Percentiles rank a stretch among this genome's conserved stretches.
These are phyloP conservation scores for Sylvietta virens DNA, from an alignment of 2,113 vertebrate genomes.

Conservation along the genomic window DNA sequence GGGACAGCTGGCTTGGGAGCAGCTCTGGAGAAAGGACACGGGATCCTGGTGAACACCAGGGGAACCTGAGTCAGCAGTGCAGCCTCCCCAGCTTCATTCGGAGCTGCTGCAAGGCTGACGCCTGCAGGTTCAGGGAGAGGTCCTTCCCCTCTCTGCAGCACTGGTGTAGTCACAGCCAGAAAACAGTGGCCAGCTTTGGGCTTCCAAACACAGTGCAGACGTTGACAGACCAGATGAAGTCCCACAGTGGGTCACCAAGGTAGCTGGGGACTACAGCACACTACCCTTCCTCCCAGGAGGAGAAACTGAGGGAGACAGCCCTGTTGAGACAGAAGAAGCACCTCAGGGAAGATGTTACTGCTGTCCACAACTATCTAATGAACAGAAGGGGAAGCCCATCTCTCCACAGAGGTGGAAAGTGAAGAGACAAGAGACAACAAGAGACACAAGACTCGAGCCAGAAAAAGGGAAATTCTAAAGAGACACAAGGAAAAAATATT, in stretches of 20 bases:
- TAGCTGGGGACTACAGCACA: not conserved
- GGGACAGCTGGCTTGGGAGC: not conserved
- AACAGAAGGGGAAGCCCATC: not conserved
- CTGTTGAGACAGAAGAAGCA: not conserved
- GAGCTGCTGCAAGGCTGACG: not conserved
- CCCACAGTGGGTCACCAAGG: not conserved
- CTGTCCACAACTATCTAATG: not conserved
- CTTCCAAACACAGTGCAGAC: not conserved
- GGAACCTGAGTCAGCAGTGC: not conserved
- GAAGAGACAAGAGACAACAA: not conserved
- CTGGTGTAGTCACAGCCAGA: not conserved
- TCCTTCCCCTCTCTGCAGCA: not conserved
- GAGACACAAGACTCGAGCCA: not conserved
- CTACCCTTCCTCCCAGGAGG: not conserved
- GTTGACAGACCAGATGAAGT: not conserved
- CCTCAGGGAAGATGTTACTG: not conserved
- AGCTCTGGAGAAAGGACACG: not conserved
- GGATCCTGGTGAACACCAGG: not conserved
- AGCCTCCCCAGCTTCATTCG: not conserved
- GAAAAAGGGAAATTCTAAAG: not conserved
- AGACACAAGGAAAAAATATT: not conserved
- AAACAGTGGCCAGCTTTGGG: not conserved
- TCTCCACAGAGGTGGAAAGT: not conserved
- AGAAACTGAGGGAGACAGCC: not conserved
- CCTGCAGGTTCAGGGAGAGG: not conserved